Base-by-base conservation (phyloP, 1,140 invertebrate species). In the Schlechtendalia chinensis region DNA sequence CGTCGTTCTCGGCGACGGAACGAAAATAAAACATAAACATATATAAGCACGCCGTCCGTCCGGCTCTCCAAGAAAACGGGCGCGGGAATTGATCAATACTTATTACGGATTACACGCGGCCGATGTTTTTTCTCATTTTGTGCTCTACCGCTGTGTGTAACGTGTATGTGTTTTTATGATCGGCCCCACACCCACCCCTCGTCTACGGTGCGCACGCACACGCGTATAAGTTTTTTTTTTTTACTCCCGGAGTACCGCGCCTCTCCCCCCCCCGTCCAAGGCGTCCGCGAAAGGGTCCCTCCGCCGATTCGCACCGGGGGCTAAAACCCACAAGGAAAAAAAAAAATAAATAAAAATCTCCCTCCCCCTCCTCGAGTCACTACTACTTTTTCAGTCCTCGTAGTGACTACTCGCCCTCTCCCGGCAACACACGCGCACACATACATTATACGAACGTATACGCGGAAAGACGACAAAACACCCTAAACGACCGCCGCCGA, bases 41-140 rank as follows among this genome's bases (percentile, higher is more conserved):
- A 56, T 19, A 56, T 19, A 56, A 4, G 24, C 10, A 24, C 12
- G 24, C 16, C 45, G 1, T 17, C 17, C 45, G 45, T 17, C 50
- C 67, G 39, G 8, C 14, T 47, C 39, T 69, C 22, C 56, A 58
- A 79, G 75, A 79, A 79, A 79, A 61, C 75, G 39, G 75, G 69
- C 69, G 58, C 75, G 47, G 56, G 75, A 79, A 79, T 79, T 79
- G 75, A 79, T 79, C 75, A 79, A 79, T 79, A 79, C 75, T 79
- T 79, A 79, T 79, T 79, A 79, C 75, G 75, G 75, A 79, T 79
- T 79, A 79, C 75, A 79, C 75, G n/a, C n/a, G 75, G 75, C 75
- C 75, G 75, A 58, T 79, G 75, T 79, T 79, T 79, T 79, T 79
- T 79, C 75, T 79, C 75, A 79, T 79, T 77, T 79, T 50, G 75